Base-by-base conservation (phyloP, 2,113 vertebrate species). In the Lampris megalopsis region DNA sequence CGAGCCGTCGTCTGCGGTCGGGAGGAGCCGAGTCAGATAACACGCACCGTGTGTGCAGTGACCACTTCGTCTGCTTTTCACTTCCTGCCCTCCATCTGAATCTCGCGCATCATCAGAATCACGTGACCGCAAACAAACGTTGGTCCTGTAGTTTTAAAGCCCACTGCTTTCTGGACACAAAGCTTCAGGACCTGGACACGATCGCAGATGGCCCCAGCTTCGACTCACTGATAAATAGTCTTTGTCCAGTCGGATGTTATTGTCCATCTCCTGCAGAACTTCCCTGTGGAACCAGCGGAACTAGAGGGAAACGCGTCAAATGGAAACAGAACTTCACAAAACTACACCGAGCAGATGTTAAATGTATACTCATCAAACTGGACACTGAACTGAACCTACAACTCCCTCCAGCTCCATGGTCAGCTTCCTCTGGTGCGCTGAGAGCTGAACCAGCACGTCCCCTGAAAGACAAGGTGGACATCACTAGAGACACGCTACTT, bases 361-460 rank as follows among this genome's bases (percentile, higher is more conserved):
- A 0, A 36, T 5, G 0, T 4, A 2, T 0, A 37, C 8, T 64
- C 36, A 37, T 24, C 24, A 24, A 24, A 24, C 24, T 24, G 24
- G 24, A 24, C 24, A 24, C 24, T 24, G 24, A 24, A 24, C 24
- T 24, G 24, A 13, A 95, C 96, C 91, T 91, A 99, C 98, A 73
- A 97, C 93, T 6, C 94, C 89, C 81, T 97, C 94, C 75, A 98
- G 79, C 88, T 98, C 96, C 9, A 84, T 79, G 85, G 91, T 97
- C 77, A 99, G 82, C 77, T 90, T 94, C 58, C 92, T 93, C 71
- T 99, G 97, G 1, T 75, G 96, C 64, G 97, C 93, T 0, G 96
- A 95, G 87, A 99, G 96, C 93, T 97, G 95, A 75, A 98, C 89
- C 72, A 99, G 85, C 85, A 98, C 94, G 47, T 98, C 95, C 74